Base-by-base conservation (phyloP, 1,140 invertebrate genomes). In the Brachionus calyciflorus region DNA sequence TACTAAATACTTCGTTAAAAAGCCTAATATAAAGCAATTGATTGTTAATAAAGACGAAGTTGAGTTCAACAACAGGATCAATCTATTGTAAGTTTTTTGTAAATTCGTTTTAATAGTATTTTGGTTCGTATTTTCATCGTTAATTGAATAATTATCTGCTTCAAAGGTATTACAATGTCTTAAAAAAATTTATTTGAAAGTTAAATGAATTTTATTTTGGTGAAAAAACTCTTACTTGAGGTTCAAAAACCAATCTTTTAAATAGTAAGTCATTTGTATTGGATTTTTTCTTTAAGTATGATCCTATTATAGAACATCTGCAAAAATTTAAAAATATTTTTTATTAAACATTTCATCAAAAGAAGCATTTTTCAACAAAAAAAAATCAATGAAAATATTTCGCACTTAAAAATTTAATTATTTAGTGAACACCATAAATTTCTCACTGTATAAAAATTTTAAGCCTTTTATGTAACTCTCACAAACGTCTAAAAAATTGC, bases 261-360 rank as follows among this genome's bases (percentile, higher is more conserved):
- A 51, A 44, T 63, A 63, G 28, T 65, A 65, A 65, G 17, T 65
- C 60, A 65, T 65, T 44, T 65, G 60, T n/a, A 17, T 37, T 37
- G 3, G 9, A 3, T 37, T 37, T 57, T 12, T 28, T 33, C 12
- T 57, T 33, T 57, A n/a, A n/a, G n/a, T n/a, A n/a, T 33, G 53
- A 37, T 5, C 33, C 33, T 3, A 37, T 6, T 12, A 12, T 57
- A 21, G 21, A 46, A 17, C 44, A 46, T 46, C 44, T 46, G n/a
- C 5, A 46, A 5, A 46, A 46, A 46, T 7, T 7, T 5, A 37
- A 3, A 3, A 5, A 5, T 5, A 37, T 5, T 5, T 37, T 37
- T 37, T 37, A 37, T 3, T 37, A 37, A 37, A 9, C 3, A 37
- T 37, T 37, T 37, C 3, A n/a, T n/a, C n/a, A n/a, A n/a, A n/a